Conservation (phyloP, 2,888 invertebrate genomes). For the Achlya flavicornis region DNA sequence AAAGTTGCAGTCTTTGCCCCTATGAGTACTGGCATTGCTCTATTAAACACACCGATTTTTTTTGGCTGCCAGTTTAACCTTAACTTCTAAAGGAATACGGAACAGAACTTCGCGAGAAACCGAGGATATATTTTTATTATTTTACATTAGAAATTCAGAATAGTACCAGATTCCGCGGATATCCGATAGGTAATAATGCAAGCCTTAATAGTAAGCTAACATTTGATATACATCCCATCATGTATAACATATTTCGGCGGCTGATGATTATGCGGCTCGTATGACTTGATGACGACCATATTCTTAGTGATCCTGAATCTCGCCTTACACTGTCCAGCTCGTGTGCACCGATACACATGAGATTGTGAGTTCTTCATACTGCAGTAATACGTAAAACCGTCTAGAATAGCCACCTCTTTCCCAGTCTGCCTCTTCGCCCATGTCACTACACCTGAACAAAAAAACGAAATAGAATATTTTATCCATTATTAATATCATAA, state of each 20-base stretch:
- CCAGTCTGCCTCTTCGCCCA: neutral
- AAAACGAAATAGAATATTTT: neutral
- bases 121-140: too few species aligned
- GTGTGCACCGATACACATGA: constrained; percentile 15
- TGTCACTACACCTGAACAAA: neutral
- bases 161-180: too few species aligned
- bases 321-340: constrained; percentile 20
- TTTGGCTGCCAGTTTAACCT: too few species aligned
- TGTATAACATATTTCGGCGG: constrained; percentile 12
- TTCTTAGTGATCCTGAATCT: constrained; percentile 24
- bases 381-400: constrained; percentile 15
- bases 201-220: neutral
- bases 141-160: too few species aligned
- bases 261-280: constrained; percentile 17
- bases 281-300: constrained; percentile 15
- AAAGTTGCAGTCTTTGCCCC: too few species aligned
- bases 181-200: too few species aligned
- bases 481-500: too few species aligned
- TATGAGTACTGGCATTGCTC: too few species aligned
- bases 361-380: constrained; percentile 15
- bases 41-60: too few species aligned
- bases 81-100: too few species aligned
- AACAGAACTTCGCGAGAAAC: too few species aligned
- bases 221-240: constrained; percentile 12
- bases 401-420: constrained; percentile 7